Evolutionary conservation across 64 coral and sea anemone species (phyloP).

Genomic region (Stichodactyla helianthus): DNA sequence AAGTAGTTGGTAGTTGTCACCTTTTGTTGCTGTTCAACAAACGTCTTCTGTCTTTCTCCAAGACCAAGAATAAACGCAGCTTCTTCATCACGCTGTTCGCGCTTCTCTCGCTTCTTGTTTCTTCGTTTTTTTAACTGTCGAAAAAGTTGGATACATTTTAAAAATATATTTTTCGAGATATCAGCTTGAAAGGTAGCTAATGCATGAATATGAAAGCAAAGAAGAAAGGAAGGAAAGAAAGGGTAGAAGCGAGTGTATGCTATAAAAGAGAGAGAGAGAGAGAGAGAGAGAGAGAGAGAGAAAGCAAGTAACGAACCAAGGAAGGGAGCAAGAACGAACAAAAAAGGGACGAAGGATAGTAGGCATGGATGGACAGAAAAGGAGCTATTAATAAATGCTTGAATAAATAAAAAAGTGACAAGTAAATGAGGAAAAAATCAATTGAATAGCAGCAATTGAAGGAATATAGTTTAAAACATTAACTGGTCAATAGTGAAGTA

Average conservation of each 20-base stretch:
- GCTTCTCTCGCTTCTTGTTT: constrained; percentile 57
- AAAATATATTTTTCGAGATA: no score
- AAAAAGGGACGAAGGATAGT: neutral
- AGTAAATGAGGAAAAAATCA: no score
- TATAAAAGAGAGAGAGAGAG: neutral
- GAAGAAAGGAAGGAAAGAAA: neutral
- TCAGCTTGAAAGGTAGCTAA: no score
- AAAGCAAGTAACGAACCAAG: neutral
- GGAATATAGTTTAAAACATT: no score
- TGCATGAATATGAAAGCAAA: no score
- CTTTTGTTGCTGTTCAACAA: constrained; percentile 88
- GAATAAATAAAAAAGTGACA: no score
- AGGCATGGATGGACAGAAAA: neutral
- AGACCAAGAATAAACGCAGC: constrained; percentile 77
- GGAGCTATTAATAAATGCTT: no score
- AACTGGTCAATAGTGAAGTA: neutral
- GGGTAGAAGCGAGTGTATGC: neutral
- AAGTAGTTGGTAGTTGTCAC: constrained; percentile 16
- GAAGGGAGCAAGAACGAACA: neutral
- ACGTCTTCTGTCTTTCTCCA: constrained; percentile 92
- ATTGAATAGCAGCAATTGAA: no score
- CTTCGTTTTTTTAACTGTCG: constrained; percentile 46
- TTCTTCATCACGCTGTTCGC: constrained; percentile 56
- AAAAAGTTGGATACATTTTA: neutral
- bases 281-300: neutral